These are phyloP conservation scores for Hyperoplus lanceolatus DNA, from an alignment of 2,797 vertebrate genomes.

Conservation along the genomic window DNA sequence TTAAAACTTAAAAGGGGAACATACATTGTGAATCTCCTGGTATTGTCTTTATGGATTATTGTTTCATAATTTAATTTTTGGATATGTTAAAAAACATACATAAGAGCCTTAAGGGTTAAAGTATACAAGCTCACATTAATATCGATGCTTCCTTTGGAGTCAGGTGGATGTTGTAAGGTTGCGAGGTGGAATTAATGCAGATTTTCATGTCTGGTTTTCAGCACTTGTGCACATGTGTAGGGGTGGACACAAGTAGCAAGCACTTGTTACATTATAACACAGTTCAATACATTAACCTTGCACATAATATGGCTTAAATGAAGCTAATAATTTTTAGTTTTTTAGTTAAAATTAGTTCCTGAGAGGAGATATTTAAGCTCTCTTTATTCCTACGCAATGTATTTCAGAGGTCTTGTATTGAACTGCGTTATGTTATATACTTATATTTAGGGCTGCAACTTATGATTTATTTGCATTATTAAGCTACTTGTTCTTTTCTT, in stretches of 20 bases:
- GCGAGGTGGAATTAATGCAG: neutral
- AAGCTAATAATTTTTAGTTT: neutral
- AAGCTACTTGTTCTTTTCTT: neutral
- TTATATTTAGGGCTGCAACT: neutral
- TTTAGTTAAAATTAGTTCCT: neutral
- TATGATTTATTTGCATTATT: neutral
- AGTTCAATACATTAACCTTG: neutral
- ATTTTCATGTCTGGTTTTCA: constrained; percentile 6
- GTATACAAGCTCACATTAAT: neutral
- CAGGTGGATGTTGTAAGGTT: constrained; percentile 20
- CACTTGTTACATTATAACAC: constrained; percentile 10
- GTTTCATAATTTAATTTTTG: neutral
- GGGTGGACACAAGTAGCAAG: constrained; percentile 44
- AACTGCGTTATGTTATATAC: constrained; percentile 1
- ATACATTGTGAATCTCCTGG: neutral
- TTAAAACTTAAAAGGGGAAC: neutral
- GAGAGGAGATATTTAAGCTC: neutral
- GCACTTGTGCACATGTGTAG: constrained; percentile 8
- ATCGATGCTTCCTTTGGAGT: constrained; percentile 6
- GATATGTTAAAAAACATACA: neutral
- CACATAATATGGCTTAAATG: neutral
- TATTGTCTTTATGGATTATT: neutral
- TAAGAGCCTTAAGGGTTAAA: neutral
- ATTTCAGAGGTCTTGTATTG: neutral
- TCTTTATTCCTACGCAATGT: neutral